Evolutionary conservation across 2,113 vertebrate species (phyloP).

Genomic region (Alethe diademata): DNA sequence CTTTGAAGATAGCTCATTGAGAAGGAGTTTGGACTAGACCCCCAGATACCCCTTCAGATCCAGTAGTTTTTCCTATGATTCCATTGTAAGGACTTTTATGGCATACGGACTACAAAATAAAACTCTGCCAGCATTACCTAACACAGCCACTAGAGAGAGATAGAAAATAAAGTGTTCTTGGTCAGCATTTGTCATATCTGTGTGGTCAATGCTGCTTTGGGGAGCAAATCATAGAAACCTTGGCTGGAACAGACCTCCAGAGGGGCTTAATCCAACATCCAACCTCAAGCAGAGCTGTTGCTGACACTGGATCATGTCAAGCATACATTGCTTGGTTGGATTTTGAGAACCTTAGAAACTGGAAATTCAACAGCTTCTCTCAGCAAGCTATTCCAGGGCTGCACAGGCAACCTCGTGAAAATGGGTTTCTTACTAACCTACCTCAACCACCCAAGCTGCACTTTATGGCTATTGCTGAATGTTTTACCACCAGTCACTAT

Average conservation of each 20-base stretch:
- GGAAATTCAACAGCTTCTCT: background rate
- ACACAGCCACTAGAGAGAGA: background rate
- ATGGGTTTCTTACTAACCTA: background rate
- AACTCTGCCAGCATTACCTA: background rate
- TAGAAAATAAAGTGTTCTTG: background rate
- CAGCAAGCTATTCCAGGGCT: background rate
- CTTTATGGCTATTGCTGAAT: background rate
- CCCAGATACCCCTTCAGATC: background rate
- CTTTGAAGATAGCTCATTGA: background rate
- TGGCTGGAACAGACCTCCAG: background rate
- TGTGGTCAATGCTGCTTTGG: background rate
- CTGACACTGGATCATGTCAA: background rate
- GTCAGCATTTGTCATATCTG: background rate
- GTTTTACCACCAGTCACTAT: background rate
- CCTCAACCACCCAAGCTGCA: background rate
- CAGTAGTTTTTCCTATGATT: background rate
- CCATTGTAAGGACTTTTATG: background rate
- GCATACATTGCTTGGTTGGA: background rate
- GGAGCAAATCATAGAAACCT: background rate
- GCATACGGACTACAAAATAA: background rate
- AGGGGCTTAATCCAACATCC: background rate
- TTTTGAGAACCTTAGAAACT: background rate
- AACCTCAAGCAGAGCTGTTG: background rate
- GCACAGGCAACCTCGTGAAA: background rate
- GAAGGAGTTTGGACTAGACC: background rate